Percentiles rank a stretch among this genome's conserved stretches.
These are phyloP conservation scores for Dendroctonus ponderosae DNA, from an alignment of 1,140 invertebrate genomes.

Conservation along the genomic window DNA sequence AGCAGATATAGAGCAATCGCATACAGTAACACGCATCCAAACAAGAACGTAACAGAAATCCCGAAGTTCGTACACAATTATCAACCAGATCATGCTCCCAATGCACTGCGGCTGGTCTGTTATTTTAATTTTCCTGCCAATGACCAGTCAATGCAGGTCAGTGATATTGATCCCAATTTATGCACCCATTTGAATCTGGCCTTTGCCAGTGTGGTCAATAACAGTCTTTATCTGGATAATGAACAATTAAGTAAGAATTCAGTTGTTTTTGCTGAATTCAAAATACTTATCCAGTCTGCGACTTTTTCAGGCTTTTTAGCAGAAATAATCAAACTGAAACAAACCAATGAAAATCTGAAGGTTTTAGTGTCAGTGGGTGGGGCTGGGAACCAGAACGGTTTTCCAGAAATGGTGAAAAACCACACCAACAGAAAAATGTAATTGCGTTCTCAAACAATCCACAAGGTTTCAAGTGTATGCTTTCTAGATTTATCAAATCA, in stretches of 20 bases:
- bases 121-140: slow-evolving; percentile 62
- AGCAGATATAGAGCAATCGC: slow-evolving; percentile 30
- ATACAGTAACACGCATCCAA: slow-evolving; percentile 25
- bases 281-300: not conserved
- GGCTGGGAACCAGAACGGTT: slow-evolving; percentile 60
- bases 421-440: slow-evolving; percentile 52
- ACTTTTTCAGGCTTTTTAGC: slow-evolving; percentile 50
- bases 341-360: slow-evolving; percentile 67
- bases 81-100: slow-evolving; percentile 1
- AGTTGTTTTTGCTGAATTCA: not conserved
- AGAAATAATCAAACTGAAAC: slow-evolving; percentile 61
- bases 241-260: slow-evolving; percentile 29
- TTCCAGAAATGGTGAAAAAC: slow-evolving; percentile 67
- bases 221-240: slow-evolving; percentile 51
- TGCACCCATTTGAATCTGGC: slow-evolving; percentile 82
- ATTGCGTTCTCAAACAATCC: not conserved
- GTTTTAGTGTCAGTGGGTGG: slow-evolving; percentile 78
- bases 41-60: slow-evolving; percentile 12
- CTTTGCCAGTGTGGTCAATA: slow-evolving; percentile 67
- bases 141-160: slow-evolving; percentile 54
- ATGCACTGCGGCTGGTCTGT: slow-evolving; percentile 56
- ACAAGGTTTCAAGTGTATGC: not conserved
- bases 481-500: slow-evolving; percentile 65
- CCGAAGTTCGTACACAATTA: slow-evolving; percentile 4
- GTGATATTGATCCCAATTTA: slow-evolving; percentile 63